Conservation (phyloP, 2,888 invertebrate species). For the Axea sp. region DNA sequence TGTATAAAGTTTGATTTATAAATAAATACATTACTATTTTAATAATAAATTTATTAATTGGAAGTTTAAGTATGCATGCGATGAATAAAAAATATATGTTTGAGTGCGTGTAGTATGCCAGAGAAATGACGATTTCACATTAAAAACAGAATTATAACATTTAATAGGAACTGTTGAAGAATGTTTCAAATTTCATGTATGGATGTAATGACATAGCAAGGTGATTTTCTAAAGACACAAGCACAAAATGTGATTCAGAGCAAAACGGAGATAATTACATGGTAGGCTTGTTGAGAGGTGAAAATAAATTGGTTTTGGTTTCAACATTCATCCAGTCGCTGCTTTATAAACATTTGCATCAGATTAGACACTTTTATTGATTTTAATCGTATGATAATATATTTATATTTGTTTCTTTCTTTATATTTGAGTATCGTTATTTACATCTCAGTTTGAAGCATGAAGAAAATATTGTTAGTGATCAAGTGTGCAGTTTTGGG, state of each 20-base stretch:
- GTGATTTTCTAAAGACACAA: slow-evolving; percentile 47
- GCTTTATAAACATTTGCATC: neutral
- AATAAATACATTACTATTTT: slow-evolving; percentile 14
- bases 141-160: slow-evolving; percentile 6
- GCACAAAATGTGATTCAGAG: slow-evolving; percentile 47
- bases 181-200: slow-evolving; percentile 37
- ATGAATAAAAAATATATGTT: too few species aligned
- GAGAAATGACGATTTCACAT: too few species aligned
- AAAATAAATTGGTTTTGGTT: slow-evolving; percentile 32
- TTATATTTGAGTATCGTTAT: slow-evolving; percentile 51
- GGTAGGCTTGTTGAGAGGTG: slow-evolving; percentile 28
- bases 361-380: too few species aligned
- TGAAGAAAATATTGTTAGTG: slow-evolving; percentile 26
- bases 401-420: slow-evolving; percentile 10
- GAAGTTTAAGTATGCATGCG: too few species aligned
- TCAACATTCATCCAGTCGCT: slow-evolving; percentile 7
- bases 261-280: slow-evolving; percentile 31
- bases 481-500: slow-evolving; percentile 15
- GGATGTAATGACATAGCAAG: slow-evolving; percentile 35
- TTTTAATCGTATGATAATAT: too few species aligned
- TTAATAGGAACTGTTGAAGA: slow-evolving; percentile 22
- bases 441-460: slow-evolving; percentile 7
- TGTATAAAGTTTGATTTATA: slow-evolving; percentile 34
- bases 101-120: slow-evolving; percentile 10
- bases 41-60: slow-evolving; percentile 10